These are phyloP conservation scores for Phymastichus coffea DNA, from an alignment of 1,140 invertebrate species.

Conservation along the genomic window DNA sequence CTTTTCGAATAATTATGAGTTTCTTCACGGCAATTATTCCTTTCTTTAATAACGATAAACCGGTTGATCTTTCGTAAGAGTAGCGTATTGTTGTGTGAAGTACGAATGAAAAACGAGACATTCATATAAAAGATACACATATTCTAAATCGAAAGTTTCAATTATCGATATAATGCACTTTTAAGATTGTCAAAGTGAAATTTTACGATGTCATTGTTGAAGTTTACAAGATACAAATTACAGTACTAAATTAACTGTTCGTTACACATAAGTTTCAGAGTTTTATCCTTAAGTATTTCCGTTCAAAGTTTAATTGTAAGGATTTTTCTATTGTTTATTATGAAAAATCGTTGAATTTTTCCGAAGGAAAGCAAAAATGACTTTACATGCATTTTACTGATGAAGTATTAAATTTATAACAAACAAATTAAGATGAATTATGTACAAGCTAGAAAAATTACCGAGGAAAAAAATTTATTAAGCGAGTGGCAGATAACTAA, in stretches of 20 bases:
- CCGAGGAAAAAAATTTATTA: not conserved
- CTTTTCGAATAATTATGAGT: not conserved
- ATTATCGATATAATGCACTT: conserved; percentile 1
- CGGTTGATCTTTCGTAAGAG: too few species aligned
- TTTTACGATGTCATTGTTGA: conserved; percentile 15
- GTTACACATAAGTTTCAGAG: not conserved
- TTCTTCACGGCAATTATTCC: not conserved
- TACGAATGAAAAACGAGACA: not conserved
- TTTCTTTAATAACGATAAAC: too few species aligned
- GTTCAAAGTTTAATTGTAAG: not conserved
- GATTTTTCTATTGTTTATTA: not conserved
- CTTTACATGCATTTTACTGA: conserved; percentile 11
- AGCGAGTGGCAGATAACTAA: too few species aligned
- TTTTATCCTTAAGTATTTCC: not conserved
- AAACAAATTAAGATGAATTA: not conserved
- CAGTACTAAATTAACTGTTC: too few species aligned
- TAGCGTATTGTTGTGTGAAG: not conserved
- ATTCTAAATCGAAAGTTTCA: conserved; percentile 12
- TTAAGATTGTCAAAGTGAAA: conserved; percentile 11
- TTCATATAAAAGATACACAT: not conserved
- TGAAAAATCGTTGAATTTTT: not conserved
- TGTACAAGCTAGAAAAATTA: conserved; percentile 10
- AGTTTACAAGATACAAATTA: conserved; percentile 22
- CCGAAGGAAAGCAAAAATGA: not conserved
- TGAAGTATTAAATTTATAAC: conserved; percentile 1